phyloP scores from a whole-genome alignment of 2,113 vertebrate species.

The Speoplatyrhinus poulsoni region DNA sequence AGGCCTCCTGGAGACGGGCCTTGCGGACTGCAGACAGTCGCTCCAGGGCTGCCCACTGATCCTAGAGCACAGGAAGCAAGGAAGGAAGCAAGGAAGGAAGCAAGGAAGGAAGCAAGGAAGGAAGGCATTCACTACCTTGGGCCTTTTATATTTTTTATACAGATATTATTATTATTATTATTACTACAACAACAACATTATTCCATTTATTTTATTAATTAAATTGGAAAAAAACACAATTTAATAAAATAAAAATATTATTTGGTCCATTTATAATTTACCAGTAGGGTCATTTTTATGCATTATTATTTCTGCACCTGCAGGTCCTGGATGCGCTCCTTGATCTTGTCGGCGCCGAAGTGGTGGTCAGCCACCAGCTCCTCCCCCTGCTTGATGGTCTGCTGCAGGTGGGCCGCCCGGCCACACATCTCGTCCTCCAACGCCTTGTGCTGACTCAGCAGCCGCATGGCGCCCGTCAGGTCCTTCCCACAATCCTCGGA shows the following conservation, averaged over 20 bases:
- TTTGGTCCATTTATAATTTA: no score
- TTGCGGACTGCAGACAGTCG: constrained; percentile 90
- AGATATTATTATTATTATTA: no score
- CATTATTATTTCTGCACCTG: constrained; percentile 34
- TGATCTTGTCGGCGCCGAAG: constrained; percentile 94
- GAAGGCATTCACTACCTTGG: no score
- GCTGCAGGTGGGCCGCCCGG: constrained; percentile 87
- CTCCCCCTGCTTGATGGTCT: constrained; percentile 91
- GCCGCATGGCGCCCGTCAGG: constrained; percentile 88
- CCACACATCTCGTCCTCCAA: constrained; percentile 97
- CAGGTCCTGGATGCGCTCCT: constrained; percentile 84
- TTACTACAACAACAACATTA: no score
- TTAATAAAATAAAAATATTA: no score
- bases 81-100: background rate
- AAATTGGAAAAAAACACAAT: background rate
- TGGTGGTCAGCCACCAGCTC: constrained; percentile 90
- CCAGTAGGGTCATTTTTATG: no score
- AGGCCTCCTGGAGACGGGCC: constrained; percentile 89
- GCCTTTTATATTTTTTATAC: no score
- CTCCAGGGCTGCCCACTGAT: constrained; percentile 93
- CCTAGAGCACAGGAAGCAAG: constrained; percentile 61
- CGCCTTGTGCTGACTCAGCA: constrained; percentile 93
- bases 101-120: background rate
- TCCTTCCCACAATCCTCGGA: constrained; percentile 95
- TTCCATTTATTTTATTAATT: no score